Evolutionary conservation across 2,113 vertebrate genomes (phyloP), one percentile per base, ranked within the genome.

Genomic region (Vidua chalybeata): DNA sequence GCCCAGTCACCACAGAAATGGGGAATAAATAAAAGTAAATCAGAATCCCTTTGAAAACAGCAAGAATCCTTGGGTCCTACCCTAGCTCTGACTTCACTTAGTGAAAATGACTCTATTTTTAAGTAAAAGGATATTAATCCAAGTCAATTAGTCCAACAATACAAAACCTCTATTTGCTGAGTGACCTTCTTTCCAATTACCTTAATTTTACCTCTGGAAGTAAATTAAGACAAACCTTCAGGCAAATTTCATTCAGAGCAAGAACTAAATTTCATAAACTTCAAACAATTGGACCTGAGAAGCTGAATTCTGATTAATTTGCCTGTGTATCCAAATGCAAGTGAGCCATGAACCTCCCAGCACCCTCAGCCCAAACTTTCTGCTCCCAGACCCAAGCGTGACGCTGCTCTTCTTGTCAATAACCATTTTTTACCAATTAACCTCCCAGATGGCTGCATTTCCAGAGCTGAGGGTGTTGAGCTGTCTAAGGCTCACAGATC

Each of bases 121-220:
- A 82, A 95, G 81, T 91, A 80, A 95, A 89, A 93, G 28, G 22
- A 10, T 82, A 68, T 88, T 76, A 93, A 85, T 89, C 30, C 59
- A 43, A 87, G 74, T 12, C 71, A 85, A 93, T 97, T 91, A 97
- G 35, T 31, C 85, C 69, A 75, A 56, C 62, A 26, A 45, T 10
- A 68, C 20, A 0, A 55, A 58, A 64, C 49, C 28, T 54, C 49
- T 27, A 9, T 41, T 76, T 79, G 51, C 71, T 69, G 35, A 54
- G 46, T 27, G 75, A 92, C 88, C 92, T 95, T 76, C 77, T 56
- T 64, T 37, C 8, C 0, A 83, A 93, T 87, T 48, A 78, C 52
- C 74, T 91, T 61, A 3, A 82, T 87, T 89, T 90, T 45, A 54
- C 59, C 52, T 84, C 52, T 75, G 62, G 74, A 87, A 90, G 43